A percentile compares a stretch with the other conserved stretches of the same genome.
These are phyloP conservation scores for Osedax frankpressi DNA, from an alignment of 2,888 invertebrate species.

Conservation along the genomic window DNA sequence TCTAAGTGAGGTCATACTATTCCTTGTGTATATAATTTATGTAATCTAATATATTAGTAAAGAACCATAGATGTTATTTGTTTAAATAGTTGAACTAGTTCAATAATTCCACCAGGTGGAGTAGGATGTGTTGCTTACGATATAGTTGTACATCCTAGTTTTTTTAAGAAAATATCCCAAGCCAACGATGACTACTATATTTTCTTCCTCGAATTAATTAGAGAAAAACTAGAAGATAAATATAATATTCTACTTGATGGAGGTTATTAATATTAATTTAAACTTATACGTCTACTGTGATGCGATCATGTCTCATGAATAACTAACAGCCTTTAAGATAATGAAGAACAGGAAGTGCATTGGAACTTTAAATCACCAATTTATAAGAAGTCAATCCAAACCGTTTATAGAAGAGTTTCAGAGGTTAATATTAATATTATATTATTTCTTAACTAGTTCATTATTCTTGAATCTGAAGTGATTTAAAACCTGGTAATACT, in stretches of 20 bases:
- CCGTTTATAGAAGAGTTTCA: neutral
- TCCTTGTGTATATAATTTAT: too few relatives aligned
- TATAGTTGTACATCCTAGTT: slow-evolving; percentile 66
- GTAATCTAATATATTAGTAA: too few relatives aligned
- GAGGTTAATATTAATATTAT: neutral
- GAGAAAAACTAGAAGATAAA: neutral
- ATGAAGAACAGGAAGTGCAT: neutral
- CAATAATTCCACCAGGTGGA: slow-evolving; percentile 51
- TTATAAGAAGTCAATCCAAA: neutral
- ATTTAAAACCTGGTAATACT: too few relatives aligned
- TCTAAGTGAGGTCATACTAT: too few relatives aligned
- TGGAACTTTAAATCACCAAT: neutral
- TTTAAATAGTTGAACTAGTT: too few relatives aligned
- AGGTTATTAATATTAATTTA: neutral
- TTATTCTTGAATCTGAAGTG: too few relatives aligned
- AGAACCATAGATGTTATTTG: too few relatives aligned
- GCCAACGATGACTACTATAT: neutral
- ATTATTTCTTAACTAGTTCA: too few relatives aligned
- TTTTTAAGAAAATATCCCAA: slow-evolving; percentile 44
- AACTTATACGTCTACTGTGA: too few relatives aligned
- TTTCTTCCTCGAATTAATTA: neutral
- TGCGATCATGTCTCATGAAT: too few relatives aligned
- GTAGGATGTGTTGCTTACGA: slow-evolving; percentile 64
- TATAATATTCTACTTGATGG: neutral
- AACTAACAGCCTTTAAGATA: neutral